phyloP scores from a whole-genome alignment of 2,888 invertebrate species.

The Coremacera marginata region DNA sequence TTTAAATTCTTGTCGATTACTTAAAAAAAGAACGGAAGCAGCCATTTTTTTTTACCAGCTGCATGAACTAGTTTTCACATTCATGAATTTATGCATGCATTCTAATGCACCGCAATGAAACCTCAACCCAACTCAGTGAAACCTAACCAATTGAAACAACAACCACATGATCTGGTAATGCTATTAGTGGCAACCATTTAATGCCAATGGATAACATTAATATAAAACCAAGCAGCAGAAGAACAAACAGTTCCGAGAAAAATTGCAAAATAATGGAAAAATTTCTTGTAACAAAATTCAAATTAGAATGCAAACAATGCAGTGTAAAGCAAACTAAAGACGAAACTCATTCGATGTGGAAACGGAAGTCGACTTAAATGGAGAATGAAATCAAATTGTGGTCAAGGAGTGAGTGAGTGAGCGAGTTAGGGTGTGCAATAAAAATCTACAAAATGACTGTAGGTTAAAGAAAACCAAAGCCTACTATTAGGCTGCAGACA shows the following conservation, averaged over 20 bases:
- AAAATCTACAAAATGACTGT: background rate
- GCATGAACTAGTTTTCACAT: too few species aligned
- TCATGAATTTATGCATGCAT: too few species aligned
- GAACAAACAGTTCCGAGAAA: slow-evolving; percentile 28
- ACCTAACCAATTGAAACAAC: slow-evolving; percentile 28
- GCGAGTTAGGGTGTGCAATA: too few species aligned
- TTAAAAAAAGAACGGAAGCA: too few species aligned
- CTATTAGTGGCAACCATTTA: background rate
- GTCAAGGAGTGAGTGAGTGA: background rate
- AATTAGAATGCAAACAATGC: slow-evolving; percentile 12
- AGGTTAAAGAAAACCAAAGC: background rate
- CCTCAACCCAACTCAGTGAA: slow-evolving; percentile 15
- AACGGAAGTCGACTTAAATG: slow-evolving; percentile 12
- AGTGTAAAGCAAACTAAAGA: background rate
- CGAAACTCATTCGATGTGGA: slow-evolving; percentile 8
- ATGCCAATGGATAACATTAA: slow-evolving; percentile 45
- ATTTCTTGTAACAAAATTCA: slow-evolving; percentile 34
- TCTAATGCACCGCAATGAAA: background rate
- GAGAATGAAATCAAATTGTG: slow-evolving; percentile 5
- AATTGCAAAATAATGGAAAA: slow-evolving; percentile 45
- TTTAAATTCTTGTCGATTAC: too few species aligned
- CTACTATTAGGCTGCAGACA: background rate
- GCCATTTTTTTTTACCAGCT: too few species aligned
- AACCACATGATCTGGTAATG: slow-evolving; percentile 22
- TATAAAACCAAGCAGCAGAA: slow-evolving; percentile 42